Evolutionary conservation across 2,797 vertebrate genomes (phyloP), one percentile per base, ranked within the genome.

Genomic region (Sebastes wilsoni): DNA sequence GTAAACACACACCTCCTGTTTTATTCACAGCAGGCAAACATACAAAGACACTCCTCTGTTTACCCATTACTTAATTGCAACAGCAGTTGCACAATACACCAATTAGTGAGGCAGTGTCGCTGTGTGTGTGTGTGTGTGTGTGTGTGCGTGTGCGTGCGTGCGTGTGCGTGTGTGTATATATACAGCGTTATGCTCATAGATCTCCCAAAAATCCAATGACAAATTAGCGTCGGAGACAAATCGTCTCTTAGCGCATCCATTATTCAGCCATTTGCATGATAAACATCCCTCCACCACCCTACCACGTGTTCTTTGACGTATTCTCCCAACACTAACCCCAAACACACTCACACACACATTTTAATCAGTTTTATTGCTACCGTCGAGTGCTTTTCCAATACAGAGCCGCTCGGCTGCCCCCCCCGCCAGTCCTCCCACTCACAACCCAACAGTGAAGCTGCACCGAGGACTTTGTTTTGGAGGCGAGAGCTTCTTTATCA

Each of bases 201-300:
- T 86, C 83, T 87, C 81, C 79, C 72, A 83, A 84, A 89, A 75
- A 87, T 77, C 82, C 2, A 38, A 80, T 81, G 79, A 86, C 80
- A 88, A 84, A 89, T 85, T 86, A 87, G 55, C 75, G n/a, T 78
- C 22, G 0, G 76, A 82, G 78, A 65, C 67, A 66, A 80, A 89
- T 81, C 10, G 20, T 27, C 80, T 89, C 80, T 9, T 69, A 89
- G 73, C 12, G 25, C 65, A 72, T 84, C 80, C 84, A 87, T 90
- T 83, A 89, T 88, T 84, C 85, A 84, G 25, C 72, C 77, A 70
- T 88, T 90, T 89, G 66, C 85, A 85, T 83, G 70, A 83, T 78
- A 76, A 84, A 83, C 80, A 73, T 25, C 65, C 54, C 56, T 56
- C 20, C 34, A 18, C 36, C 28, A 28, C 30, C 66, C 46, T 42